Base-by-base conservation (phyloP, 2,113 vertebrate genomes). In the Tonatia bakeri region DNA sequence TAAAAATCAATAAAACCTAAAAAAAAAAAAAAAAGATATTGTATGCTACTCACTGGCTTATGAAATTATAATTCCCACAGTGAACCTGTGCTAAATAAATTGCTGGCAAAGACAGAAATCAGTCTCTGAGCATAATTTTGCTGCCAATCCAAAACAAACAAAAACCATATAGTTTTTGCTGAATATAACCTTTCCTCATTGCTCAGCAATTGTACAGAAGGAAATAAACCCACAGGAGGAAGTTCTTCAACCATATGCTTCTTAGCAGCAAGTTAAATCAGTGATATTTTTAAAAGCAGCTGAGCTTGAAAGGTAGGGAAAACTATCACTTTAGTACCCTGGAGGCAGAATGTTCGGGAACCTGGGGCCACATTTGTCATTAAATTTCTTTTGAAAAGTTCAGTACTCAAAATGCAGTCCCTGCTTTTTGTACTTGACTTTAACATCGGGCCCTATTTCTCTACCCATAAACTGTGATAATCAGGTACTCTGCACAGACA, bases 261-360 rank as follows among this genome's bases (percentile, higher is more conserved):
- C 75, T 95, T 87, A 83, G 24, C 80, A 88, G 80, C 56, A 91
- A 87, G 79, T 81, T 75, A 92, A 90, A 87, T 43, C 40, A 50
- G 14, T 45, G 17, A 50, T 28, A 64, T 38, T 76, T 94, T 64
- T 20, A 64, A 88, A 80, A 94, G 69, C 40, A 86, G 77, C 47
- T 70, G 67, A 50, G 38, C 65, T 72, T 72, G 38, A 86, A 59
- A n/a, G 40, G 67, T 43, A 47, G 52, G 72, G 14, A 80, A 80
- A 64, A 19, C 75, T 75, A 61, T 67, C 43, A 56, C 33, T 96
- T 85, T 54, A 82, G 64, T 61, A 43, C 43, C 69, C 28, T 81
- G 22, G 31, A 80, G 43, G 69, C 61, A 80, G 28, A 84, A 67
- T 75, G 87, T 40, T 52, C n/a, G 1, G 10, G 77, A 72, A 64